A percentile compares a stretch with the other conserved stretches of the same genome.
Conservation (phyloP, 1,140 invertebrate genomes). For the Thereuonema tuberculata region DNA sequence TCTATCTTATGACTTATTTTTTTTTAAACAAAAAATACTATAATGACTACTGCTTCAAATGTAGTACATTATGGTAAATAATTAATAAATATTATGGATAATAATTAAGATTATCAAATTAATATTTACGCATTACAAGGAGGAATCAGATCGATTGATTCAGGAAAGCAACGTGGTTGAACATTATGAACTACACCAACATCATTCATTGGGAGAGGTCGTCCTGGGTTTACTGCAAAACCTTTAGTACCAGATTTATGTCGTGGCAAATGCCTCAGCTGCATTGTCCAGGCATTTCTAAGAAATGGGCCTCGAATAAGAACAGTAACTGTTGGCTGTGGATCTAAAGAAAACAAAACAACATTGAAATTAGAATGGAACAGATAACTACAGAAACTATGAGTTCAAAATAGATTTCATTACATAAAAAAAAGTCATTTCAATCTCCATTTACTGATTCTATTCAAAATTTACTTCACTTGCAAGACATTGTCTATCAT, state of each 20-base stretch:
- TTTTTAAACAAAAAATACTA: constrained; percentile 5
- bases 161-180: constrained; percentile 64
- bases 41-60: not conserved
- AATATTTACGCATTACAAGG: constrained; percentile 59
- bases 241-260: constrained; percentile 53
- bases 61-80: constrained; percentile 7
- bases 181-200: constrained; percentile 39
- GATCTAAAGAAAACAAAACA: constrained; percentile 30
- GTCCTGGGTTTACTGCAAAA: constrained; percentile 52
- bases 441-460: too few relatives aligned
- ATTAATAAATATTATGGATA: constrained; percentile 11
- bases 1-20: too few relatives aligned
- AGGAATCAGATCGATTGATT: constrained; percentile 61
- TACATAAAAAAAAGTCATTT: too few relatives aligned
- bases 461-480: too few relatives aligned
- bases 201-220: constrained; percentile 62
- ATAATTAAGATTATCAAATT: constrained; percentile 14
- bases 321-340: constrained; percentile 48
- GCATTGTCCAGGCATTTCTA: constrained; percentile 85
- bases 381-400: not conserved
- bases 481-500: too few relatives aligned
- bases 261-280: constrained; percentile 63
- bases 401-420: too few relatives aligned
- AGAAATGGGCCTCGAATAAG: constrained; percentile 82
- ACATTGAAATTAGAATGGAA: not conserved